Percentiles rank a stretch among this genome's conserved stretches.
Evolutionary conservation across 2,888 invertebrate species (phyloP).

Genomic region (Acronicta leporina): DNA sequence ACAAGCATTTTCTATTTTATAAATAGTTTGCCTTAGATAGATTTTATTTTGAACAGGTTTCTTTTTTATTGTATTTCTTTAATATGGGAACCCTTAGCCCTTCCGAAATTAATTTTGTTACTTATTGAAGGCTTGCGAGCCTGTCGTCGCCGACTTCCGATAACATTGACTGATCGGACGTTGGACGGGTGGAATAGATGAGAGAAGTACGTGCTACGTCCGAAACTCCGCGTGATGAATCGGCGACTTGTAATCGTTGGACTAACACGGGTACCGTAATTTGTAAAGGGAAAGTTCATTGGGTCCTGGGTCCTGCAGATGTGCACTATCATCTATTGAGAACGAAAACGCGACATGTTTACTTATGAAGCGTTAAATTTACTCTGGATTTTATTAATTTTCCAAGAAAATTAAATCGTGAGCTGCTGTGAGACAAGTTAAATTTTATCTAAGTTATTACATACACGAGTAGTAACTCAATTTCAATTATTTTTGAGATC

Average conservation of each 20-base stretch:
- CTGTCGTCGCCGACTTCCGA: conserved; percentile 70
- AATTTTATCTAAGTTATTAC: not conserved
- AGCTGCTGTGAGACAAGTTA: not conserved
- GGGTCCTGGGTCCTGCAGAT: conserved; percentile 69
- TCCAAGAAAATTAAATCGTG: conserved; percentile 12
- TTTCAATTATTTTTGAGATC: not conserved
- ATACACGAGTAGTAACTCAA: too few relatives aligned
- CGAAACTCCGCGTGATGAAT: conserved; percentile 81
- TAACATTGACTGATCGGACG: conserved; percentile 84
- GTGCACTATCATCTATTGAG: conserved; percentile 76
- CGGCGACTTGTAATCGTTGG: conserved; percentile 84
- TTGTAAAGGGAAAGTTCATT: conserved; percentile 75
- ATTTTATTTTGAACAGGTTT: conserved; percentile 8
- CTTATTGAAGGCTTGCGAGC: conserved; percentile 70
- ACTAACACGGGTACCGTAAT: conserved; percentile 83
- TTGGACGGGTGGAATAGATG: conserved; percentile 81
- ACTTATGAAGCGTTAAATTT: conserved; percentile 54
- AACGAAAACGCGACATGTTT: conserved; percentile 69
- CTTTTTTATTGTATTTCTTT: conserved; percentile 37
- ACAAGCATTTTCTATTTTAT: conserved; percentile 67
- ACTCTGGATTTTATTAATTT: conserved; percentile 29
- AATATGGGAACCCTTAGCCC: conserved; percentile 45
- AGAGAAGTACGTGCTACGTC: conserved; percentile 80
- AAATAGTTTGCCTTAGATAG: not conserved
- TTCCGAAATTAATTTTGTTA: conserved; percentile 78